phyloP scores from a whole-genome alignment of 2,797 vertebrate species.

The Peromyscus melanophrys region DNA sequence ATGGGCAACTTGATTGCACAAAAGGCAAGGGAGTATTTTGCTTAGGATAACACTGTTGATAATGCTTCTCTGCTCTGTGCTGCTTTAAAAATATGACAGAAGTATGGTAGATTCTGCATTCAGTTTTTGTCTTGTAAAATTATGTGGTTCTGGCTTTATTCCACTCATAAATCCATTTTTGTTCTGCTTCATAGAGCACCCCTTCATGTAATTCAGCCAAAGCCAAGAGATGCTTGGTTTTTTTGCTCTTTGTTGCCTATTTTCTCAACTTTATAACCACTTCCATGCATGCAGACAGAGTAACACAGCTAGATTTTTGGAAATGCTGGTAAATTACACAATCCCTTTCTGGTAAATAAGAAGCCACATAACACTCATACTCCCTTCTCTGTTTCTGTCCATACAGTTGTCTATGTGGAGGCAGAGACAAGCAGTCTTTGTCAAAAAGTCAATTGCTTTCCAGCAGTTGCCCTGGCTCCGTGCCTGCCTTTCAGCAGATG shows the following conservation, averaged over 20 bases:
- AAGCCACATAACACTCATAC: conserved; percentile 11
- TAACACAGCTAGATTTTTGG: conserved; percentile 25
- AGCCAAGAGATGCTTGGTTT: background rate
- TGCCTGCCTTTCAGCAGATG: conserved; percentile 71
- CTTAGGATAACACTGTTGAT: background rate
- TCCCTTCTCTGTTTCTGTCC: conserved; percentile 48
- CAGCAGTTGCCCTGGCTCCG: conserved; percentile 66
- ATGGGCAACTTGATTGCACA: conserved; percentile 50
- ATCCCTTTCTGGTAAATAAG: conserved; percentile 59
- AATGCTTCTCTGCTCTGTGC: background rate
- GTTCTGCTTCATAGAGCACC: conserved; percentile 60
- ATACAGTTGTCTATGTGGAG: conserved; percentile 26
- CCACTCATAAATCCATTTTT: background rate
- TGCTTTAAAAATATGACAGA: background rate
- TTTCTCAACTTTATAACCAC: conserved; percentile 40
- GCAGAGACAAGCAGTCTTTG: conserved; percentile 54
- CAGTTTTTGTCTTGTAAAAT: conserved; percentile 7
- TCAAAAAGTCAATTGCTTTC: conserved; percentile 74
- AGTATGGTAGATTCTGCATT: background rate
- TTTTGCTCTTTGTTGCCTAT: conserved; percentile 1
- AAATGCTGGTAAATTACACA: conserved; percentile 52
- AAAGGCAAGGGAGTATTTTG: conserved; percentile 4
- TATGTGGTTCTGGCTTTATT: background rate
- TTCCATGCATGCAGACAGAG: background rate
- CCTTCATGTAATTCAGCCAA: conserved; percentile 16